Base-by-base conservation (phyloP, 2,113 vertebrate genomes). In the Perca schrenkii region DNA sequence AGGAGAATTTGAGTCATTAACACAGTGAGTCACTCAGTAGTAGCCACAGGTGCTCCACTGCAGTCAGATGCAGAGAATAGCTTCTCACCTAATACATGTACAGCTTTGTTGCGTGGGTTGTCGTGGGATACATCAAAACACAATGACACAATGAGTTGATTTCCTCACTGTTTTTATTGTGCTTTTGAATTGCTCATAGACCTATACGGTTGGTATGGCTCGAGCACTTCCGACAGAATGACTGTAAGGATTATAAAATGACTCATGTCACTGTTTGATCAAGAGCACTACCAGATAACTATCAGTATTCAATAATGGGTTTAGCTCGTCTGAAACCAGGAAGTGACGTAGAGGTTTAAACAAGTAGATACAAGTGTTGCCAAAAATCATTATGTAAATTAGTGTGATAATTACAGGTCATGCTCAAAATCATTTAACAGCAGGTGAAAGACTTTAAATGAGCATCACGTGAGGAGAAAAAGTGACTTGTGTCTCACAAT, bases 21-120 rank as follows among this genome's bases (percentile, higher is more conserved):
- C 40, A 12, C n/a, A 7, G 14, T 83, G 80, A 88, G 25, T 89
- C 85, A 87, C 25, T 40, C 65, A 46, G 58, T 31, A 21, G 17
- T 8, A 65, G 63, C 2, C 34, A 25, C 70, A 85, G 66, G 56
- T 74, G 66, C 1, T 60, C 22, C 53, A 11, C n/a, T 5, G 15
- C 13, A 10, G 34, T 4, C 0, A 50, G 14, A 21, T 13, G n/a
- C 10, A 25, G 3, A 13, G 34, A 69, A 68, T 2, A 61, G 1
- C 1, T 17, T 4, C 0, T 25, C 50, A 15, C n/a, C 8, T 43
- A 46, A 6, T 46, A 60, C 65, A 77, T 46, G n/a, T 28, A 15
- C 22, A 15, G 11, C 8, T 15, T 21, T 19, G 21, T 46, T 36
- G 6, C 47, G 46, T 1, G 2, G 11, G 15, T 43, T 43, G 40